Conservation (phyloP, 2,888 invertebrate genomes). For the Tolmerus cingulatus region DNA sequence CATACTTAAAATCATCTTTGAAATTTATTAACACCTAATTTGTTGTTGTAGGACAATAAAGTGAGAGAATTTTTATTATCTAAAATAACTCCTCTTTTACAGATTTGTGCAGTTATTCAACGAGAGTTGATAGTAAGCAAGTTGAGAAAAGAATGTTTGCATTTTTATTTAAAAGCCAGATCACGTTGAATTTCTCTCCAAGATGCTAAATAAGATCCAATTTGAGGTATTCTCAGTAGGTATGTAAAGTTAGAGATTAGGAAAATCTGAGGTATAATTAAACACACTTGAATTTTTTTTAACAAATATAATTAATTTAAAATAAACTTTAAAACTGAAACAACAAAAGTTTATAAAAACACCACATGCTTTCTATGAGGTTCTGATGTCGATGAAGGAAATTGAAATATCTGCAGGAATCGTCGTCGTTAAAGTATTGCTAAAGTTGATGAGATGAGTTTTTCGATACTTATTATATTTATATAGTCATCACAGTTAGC, state of each 20-base stretch:
- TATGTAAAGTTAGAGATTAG: background rate
- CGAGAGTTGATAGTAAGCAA: no score
- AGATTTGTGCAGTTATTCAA: no score
- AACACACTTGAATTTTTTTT: constrained; percentile 29
- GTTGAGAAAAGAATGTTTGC: no score
- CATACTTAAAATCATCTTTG: background rate
- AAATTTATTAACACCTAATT: background rate
- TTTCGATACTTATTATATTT: constrained; percentile 62
- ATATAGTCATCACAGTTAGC: constrained; percentile 64
- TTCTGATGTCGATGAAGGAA: constrained; percentile 51
- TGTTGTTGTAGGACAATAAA: no score
- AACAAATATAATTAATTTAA: constrained; percentile 49
- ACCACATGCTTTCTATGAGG: constrained; percentile 55
- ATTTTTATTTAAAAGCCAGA: no score
- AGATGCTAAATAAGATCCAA: no score
- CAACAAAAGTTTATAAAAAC: constrained; percentile 54
- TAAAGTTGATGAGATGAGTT: constrained; percentile 53
- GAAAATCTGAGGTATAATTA: background rate
- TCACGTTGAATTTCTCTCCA: no score
- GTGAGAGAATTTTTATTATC: no score
- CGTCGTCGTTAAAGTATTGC: constrained; percentile 52
- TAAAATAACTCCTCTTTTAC: no score
- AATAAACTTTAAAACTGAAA: constrained; percentile 49
- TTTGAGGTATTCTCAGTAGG: no score
- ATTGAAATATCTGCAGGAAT: constrained; percentile 53